phyloP scores from a whole-genome alignment of 1,140 invertebrate species.

The Neodiprion pinetum region DNA sequence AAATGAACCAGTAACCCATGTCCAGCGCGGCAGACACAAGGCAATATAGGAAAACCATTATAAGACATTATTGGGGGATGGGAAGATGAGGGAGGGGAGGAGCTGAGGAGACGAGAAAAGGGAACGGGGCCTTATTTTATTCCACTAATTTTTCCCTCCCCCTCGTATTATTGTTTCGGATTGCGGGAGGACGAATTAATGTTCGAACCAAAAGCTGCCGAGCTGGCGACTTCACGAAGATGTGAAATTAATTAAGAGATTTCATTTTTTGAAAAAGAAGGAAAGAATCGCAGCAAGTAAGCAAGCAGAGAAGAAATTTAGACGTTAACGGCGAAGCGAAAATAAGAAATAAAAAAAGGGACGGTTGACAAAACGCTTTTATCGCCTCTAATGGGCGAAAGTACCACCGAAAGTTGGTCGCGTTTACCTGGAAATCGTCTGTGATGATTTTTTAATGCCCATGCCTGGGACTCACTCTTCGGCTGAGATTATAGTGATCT shows the following conservation, averaged over 20 bases:
- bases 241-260: not conserved
- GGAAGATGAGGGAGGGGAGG: too few relatives aligned
- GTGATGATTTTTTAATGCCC: constrained; percentile 56
- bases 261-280: too few relatives aligned
- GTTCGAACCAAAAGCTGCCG: not conserved
- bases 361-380: not conserved
- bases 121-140: not conserved
- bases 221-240: not conserved
- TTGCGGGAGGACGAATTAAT: not conserved
- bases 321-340: too few relatives aligned
- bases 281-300: too few relatives aligned
- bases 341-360: not conserved
- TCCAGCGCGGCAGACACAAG: constrained; percentile 54
- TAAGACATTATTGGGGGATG: not conserved
- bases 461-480: constrained; percentile 41
- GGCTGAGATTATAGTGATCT: constrained; percentile 57
- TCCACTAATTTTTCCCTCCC: not conserved
- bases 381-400: not conserved
- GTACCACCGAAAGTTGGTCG: not conserved
- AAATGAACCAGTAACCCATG: constrained; percentile 63
- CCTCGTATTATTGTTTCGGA: constrained; percentile 2
- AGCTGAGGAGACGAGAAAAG: not conserved
- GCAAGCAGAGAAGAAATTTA: too few relatives aligned
- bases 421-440: constrained; percentile 33
- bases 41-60: constrained; percentile 63